Base-by-base conservation (phyloP, 2,113 vertebrate species). In the Pionites leucogaster region DNA sequence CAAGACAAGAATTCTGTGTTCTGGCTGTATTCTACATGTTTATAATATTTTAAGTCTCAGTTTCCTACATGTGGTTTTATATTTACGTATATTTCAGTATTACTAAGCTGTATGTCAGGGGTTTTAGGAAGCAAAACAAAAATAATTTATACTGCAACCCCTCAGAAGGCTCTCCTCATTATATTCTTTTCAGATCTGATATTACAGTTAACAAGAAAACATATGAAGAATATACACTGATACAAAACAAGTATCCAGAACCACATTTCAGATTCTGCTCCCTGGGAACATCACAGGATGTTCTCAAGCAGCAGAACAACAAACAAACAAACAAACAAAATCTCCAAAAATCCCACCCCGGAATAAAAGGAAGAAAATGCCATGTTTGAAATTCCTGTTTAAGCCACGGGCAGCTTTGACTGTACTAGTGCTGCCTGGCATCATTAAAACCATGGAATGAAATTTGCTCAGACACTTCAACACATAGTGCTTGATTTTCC, bases 191-290 rank as follows among this genome's bases (percentile, higher is more conserved):
- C 46, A 75, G 19, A 59, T 25, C 20, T 70, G 25, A 78, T 42
- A 23, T 42, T 42, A 69, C 6, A 55, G 23, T 69, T 42, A 69
- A 74, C 10, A 84, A 84, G 35, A 60, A 81, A 84, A 83, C 1
- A 11, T 0, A 46, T 0, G 2, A 72, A 6, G 5, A 81, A 74
- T 1, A 44, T 13, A 82, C 5, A 29, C 5, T 3, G 2, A 74
- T 17, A 28, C 6, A 75, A 13, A 81, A 62, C 4, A 44, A 63
- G 13, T 2, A 7, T 3, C 22, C 20, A 31, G 29, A 70, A 44
- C 8, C 53, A 3, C 18, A 39, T 13, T 79, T 90, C 55, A 69
- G 29, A 46, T 49, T 62, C 55, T 23, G 44, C 29, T 39, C 35
- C 28, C 37, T 17, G 2, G 1, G 13, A 82, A 59, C 8, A 47